Conservation (phyloP, 2,797 vertebrate species). For the Morus bassanus region DNA sequence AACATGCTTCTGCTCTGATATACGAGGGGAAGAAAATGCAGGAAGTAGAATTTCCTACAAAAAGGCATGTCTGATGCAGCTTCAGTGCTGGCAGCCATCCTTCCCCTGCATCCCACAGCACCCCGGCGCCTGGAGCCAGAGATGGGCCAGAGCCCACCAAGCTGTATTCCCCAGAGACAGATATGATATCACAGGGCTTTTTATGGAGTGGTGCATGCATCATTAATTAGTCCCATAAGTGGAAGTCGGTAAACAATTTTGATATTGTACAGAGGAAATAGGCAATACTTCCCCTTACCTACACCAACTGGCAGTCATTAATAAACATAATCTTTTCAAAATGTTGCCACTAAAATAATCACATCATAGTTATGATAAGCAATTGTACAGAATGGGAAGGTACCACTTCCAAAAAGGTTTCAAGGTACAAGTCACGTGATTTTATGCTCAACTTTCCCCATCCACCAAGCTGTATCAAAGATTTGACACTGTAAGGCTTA, state of each 20-base stretch:
- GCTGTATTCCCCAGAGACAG: background rate
- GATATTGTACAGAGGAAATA: background rate
- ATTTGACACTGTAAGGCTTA: background rate
- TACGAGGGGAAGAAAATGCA: background rate
- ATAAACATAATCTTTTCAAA: background rate
- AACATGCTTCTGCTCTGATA: background rate
- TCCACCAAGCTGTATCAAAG: background rate
- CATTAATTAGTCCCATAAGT: background rate
- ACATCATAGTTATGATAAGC: background rate
- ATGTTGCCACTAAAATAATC: background rate
- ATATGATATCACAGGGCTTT: background rate
- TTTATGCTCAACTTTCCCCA: background rate
- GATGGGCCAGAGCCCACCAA: background rate
- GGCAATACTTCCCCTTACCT: background rate
- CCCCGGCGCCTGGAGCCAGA: rapidly evolving
- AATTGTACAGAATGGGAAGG: background rate
- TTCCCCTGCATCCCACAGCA: rapidly evolving
- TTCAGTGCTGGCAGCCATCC: background rate
- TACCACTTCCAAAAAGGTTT: background rate
- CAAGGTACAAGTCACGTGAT: background rate
- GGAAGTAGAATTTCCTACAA: background rate
- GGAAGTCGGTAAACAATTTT: background rate
- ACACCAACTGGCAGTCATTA: background rate
- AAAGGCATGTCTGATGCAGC: background rate
- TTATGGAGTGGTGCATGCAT: rapidly evolving